Base-by-base conservation (phyloP, 2,797 vertebrate species). In the Microctenopoma stevenorrisi region DNA sequence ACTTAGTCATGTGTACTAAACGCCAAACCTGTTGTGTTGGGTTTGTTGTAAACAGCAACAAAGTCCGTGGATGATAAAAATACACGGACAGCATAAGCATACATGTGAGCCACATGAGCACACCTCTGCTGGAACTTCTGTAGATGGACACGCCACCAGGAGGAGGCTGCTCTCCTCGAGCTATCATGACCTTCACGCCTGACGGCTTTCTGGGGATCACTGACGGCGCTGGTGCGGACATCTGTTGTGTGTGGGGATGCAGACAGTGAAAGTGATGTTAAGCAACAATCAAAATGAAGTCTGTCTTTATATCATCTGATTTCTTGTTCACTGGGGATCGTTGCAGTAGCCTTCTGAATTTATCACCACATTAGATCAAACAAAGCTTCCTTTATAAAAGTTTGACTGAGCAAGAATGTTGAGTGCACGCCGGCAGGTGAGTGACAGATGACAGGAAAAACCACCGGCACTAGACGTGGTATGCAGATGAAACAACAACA, bases 381-480 rank as follows among this genome's bases (percentile, higher is more conserved):
- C 22, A 22, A 22, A 22, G 22, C 22, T 22, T 22, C 22, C 2
- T 22, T 22, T 22, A 22, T 22, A 22, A 22, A 22, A 22, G 22
- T 22, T 22, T 22, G 22, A 22, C 22, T 55, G 52, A 22, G 30
- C 22, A 74, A 72, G 79, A 85, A 89, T 85, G 64, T 26, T 0
- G 35, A 76, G 43, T 73, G 43, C 43, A 44, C 11, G 43, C 30
- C 12, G 4, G 47, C 18, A 55, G 68, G 71, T 72, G 60, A 51
- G 4, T 38, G 50, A 52, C 49, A 66, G 35, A 50, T 47, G 61
- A 87, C 88, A 90, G 79, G 86, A 86, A 89, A 89, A 89, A 82
- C 81, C 84, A 77, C 89, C 56, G 61, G 54, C 46, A 54, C 42
- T 18, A 54, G 64, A 14, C n/a, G 3, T 65, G 73, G 70, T 75